Conservation (phyloP, 2,888 invertebrate species). For the Nipponacmea schrenckii region DNA sequence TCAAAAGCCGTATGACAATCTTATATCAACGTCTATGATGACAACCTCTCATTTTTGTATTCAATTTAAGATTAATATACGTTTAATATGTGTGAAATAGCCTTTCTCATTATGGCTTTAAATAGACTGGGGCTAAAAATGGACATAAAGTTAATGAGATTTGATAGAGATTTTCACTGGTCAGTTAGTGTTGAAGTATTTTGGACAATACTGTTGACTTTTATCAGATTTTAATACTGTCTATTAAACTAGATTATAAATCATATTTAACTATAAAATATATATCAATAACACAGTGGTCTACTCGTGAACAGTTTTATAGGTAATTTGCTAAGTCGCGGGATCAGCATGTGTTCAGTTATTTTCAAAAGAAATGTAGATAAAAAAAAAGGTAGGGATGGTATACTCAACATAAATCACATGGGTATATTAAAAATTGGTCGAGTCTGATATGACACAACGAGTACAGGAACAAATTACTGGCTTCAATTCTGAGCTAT, state of each 20-base stretch:
- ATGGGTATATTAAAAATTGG: too few species aligned
- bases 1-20: not conserved
- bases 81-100: conserved; percentile 5
- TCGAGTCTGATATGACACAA: too few species aligned
- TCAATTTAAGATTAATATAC: conserved; percentile 1
- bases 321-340: too few species aligned
- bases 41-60: not conserved
- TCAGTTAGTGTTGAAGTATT: not conserved
- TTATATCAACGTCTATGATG: not conserved
- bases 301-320: too few species aligned
- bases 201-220: not conserved
- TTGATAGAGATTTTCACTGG: not conserved
- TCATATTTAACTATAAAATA: too few species aligned
- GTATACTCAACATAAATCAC: too few species aligned
- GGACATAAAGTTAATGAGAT: not conserved
- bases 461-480: too few species aligned
- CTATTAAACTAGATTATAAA: not conserved
- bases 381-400: too few species aligned
- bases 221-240: conserved; percentile 3
- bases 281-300: too few species aligned
- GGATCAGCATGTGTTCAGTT: too few species aligned
- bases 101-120: not conserved
- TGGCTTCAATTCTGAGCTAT: too few species aligned
- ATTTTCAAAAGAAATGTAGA: too few species aligned
- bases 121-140: not conserved